Conservation (phyloP, 2,113 vertebrate species). For the Rhadina sibilatrix region DNA sequence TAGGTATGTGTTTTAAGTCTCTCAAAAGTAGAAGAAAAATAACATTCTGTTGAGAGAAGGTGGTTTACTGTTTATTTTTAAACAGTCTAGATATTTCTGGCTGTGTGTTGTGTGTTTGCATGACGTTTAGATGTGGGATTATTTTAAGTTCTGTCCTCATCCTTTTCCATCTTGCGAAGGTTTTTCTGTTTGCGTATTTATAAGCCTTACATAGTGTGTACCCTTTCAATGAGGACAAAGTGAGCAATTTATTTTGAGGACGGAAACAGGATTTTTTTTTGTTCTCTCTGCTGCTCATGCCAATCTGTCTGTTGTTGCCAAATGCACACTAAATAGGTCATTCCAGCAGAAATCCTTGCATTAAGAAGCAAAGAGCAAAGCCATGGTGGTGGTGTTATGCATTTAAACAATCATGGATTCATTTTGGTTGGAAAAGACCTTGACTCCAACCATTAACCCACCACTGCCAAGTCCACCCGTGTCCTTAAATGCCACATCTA, state of each 20-base stretch:
- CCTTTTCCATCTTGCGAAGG: background rate
- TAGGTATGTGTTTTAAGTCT: background rate
- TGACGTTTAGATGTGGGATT: background rate
- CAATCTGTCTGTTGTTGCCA: background rate
- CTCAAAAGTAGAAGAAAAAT: background rate
- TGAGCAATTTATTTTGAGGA: conserved; percentile 57
- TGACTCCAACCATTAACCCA: background rate
- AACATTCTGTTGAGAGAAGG: background rate
- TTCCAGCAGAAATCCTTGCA: conserved; percentile 18
- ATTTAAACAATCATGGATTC: background rate
- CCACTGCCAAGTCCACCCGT: background rate
- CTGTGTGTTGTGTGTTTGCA: background rate
- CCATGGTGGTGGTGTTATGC: background rate
- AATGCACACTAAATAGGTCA: background rate
- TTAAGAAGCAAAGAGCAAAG: conserved; percentile 2
- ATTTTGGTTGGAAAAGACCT: background rate
- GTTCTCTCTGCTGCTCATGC: background rate
- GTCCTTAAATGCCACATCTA: background rate
- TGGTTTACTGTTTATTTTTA: background rate
- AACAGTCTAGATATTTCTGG: background rate
- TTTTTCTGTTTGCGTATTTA: conserved; percentile 18
- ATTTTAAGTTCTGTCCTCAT: background rate
- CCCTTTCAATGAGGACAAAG: conserved; percentile 29
- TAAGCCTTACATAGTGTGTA: background rate
- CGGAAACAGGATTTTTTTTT: conserved; percentile 2